These are phyloP conservation scores for Pentalonia nigronervosa DNA, from an alignment of 1,140 invertebrate species.

Conservation along the genomic window DNA sequence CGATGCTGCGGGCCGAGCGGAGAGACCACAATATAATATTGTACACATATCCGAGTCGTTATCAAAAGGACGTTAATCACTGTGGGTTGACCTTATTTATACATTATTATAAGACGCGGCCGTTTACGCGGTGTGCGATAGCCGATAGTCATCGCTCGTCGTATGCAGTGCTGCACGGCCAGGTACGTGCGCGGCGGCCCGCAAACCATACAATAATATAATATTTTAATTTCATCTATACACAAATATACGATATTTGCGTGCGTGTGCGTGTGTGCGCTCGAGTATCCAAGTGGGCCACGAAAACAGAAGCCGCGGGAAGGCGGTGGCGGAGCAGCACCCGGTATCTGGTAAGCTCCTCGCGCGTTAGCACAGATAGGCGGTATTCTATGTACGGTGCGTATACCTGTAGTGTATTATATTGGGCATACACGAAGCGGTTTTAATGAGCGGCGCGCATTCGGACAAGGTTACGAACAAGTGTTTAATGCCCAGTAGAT, in stretches of 20 bases:
- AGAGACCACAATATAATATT: background rate
- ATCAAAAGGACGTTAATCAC: slow-evolving; percentile 45
- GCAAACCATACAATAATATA: background rate
- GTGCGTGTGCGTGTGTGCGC: background rate
- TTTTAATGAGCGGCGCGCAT: slow-evolving; percentile 50
- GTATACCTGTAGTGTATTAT: background rate
- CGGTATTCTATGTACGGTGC: background rate
- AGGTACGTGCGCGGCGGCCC: background rate
- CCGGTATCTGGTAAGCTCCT: background rate
- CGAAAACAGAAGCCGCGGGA: slow-evolving; percentile 49
- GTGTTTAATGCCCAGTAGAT: slow-evolving; percentile 45
- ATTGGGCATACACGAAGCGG: slow-evolving; percentile 31
- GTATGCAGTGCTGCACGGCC: background rate
- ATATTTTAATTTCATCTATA: background rate
- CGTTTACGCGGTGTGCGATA: background rate
- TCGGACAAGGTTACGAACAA: slow-evolving; percentile 53
- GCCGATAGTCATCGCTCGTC: background rate
- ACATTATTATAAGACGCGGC: background rate
- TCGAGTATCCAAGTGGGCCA: background rate
- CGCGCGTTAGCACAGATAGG: background rate
- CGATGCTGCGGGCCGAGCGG: background rate
- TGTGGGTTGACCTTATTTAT: background rate
- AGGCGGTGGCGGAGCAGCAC: slow-evolving; percentile 13
- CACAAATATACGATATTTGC: background rate
- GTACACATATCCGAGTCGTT: background rate